Conservation (phyloP, 2,113 vertebrate genomes). For the Promerops cafer region DNA sequence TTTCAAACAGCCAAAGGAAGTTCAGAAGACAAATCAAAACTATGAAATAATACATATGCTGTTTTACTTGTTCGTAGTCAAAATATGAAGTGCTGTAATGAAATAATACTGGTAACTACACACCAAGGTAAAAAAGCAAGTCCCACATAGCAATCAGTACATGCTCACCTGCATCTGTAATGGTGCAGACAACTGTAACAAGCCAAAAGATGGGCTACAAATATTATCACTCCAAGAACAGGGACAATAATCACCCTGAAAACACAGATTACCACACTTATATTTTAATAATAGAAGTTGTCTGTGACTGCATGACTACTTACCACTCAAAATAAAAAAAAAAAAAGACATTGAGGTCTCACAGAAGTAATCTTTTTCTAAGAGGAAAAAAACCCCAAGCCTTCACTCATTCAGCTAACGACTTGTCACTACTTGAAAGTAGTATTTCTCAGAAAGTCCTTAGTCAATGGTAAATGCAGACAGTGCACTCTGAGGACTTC, state of each 20-base stretch:
- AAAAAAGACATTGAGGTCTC: background rate
- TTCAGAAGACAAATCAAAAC: background rate
- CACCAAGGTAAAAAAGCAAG: background rate
- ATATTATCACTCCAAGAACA: background rate
- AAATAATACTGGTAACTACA: background rate
- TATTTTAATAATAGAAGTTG: background rate
- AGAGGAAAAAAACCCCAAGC: background rate
- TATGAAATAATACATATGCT: background rate
- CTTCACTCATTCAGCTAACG: background rate
- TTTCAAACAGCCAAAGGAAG: background rate
- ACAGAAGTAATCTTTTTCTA: background rate
- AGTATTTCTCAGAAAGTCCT: background rate
- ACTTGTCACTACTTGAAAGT: background rate
- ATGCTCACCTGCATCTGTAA: background rate
- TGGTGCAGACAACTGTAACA: background rate
- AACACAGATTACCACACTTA: background rate
- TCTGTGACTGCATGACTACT: background rate
- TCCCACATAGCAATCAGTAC: background rate
- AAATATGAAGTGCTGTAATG: background rate
- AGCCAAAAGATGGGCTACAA: background rate
- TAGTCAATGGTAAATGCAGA: background rate
- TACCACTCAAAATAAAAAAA: background rate
- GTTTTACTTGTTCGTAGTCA: background rate
- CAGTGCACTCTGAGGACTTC: background rate
- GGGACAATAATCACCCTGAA: background rate